These are phyloP conservation scores for rabbit (Oryctolagus cuniculus) DNA, from an alignment of 2,113 vertebrate genomes.

Conservation along the genomic window mOryCun1.1 NC_091453.1:82351501-82352000, in stretches of 20 bases:
- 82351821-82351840: conserved; percentile 40
- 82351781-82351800: conserved; percentile 63
- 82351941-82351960: conserved; percentile 12
- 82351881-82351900: conserved; percentile 27
- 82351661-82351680: conserved; percentile 41
- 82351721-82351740: conserved; percentile 59
- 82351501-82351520: conserved; percentile 40
- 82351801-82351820: conserved; percentile 50
- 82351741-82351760: conserved; percentile 61
- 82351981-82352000: conserved; percentile 19
- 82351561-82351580: conserved; percentile 43
- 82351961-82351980: conserved; percentile 51
- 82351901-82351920: conserved; percentile 53
- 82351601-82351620: conserved; percentile 61
- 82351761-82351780: conserved; percentile 61
- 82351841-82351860: conserved; percentile 49
- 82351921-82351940: conserved; percentile 20
- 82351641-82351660: not conserved
- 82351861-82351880: conserved; percentile 29
- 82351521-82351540: conserved; percentile 48
- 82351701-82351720: conserved; percentile 15
- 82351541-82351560: conserved; percentile 67
- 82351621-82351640: conserved; percentile 51
- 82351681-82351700: conserved; percentile 68
- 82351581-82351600: conserved; percentile 4